These are phyloP conservation scores for Ictalurus punctatus DNA, from an alignment of 2,113 vertebrate species.

Conservation along the genomic window DNA sequence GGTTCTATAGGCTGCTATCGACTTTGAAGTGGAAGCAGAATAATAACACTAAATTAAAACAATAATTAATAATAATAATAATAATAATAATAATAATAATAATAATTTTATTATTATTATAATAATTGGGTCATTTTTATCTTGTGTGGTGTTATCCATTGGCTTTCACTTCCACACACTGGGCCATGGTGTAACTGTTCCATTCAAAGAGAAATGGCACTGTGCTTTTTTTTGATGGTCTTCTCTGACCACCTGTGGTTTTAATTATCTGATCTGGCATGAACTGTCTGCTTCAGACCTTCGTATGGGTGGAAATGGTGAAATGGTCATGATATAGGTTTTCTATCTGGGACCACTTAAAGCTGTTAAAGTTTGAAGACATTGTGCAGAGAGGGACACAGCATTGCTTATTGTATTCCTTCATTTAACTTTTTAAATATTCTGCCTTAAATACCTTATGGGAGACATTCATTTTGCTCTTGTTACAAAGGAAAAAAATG, in stretches of 20 bases:
- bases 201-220: neutral
- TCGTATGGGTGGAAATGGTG: neutral
- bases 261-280: neutral
- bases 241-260: neutral
- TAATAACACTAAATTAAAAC: too few relatives aligned
- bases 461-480: neutral
- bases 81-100: too few relatives aligned
- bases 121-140: neutral
- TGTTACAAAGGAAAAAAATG: neutral
- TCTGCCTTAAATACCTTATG: neutral
- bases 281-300: neutral
- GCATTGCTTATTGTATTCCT: neutral
- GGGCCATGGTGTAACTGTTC: neutral
- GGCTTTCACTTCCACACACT: neutral
- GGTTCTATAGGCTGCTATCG: too few relatives aligned
- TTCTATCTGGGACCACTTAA: neutral
- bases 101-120: neutral
- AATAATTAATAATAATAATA: neutral
- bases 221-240: neutral
- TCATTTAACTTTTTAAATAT: neutral
- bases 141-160: neutral
- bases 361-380: neutral
- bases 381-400: neutral
- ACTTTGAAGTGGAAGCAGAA: too few relatives aligned
- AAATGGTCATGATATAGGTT: neutral